phyloP scores from a whole-genome alignment of 2,888 invertebrate genomes.

The Frankliniella intonsa region DNA sequence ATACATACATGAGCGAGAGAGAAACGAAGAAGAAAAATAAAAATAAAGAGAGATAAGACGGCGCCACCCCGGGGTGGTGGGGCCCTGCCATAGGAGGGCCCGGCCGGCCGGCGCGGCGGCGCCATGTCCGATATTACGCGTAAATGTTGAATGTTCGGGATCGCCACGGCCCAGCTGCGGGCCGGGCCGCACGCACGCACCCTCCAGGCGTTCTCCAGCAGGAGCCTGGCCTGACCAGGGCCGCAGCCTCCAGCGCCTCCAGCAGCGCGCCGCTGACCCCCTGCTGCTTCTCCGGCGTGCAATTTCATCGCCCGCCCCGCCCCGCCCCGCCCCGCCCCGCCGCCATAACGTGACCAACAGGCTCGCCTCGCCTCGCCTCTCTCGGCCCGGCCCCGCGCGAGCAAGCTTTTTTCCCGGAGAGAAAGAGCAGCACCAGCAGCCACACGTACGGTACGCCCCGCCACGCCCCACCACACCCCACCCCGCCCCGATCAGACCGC shows the following conservation, averaged over 20 bases:
- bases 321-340: neutral
- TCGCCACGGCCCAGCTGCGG: neutral
- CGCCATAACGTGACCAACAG: neutral
- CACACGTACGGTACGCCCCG: too few relatives aligned
- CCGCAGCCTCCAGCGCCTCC: neutral
- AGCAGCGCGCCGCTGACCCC: neutral
- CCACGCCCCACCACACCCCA: too few relatives aligned
- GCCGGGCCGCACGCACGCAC: neutral
- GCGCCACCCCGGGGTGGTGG: neutral
- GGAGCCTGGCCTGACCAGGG: too few relatives aligned
- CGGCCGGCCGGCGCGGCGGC: neutral
- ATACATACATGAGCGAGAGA: too few relatives aligned
- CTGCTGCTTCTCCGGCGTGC: neutral
- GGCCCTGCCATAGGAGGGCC: too few relatives aligned
- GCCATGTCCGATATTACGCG: neutral
- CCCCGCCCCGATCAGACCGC: too few relatives aligned
- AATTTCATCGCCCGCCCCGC: neutral
- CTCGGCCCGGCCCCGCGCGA: too few relatives aligned
- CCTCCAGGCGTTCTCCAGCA: neutral
- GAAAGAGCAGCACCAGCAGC: neutral
- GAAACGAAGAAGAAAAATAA: neutral
- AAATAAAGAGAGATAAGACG: neutral
- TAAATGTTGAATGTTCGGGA: neutral
- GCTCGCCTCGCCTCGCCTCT: too few relatives aligned
- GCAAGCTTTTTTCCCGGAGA: neutral